Conservation (phyloP, 1,140 invertebrate genomes). For the Ips nitidus region DNA sequence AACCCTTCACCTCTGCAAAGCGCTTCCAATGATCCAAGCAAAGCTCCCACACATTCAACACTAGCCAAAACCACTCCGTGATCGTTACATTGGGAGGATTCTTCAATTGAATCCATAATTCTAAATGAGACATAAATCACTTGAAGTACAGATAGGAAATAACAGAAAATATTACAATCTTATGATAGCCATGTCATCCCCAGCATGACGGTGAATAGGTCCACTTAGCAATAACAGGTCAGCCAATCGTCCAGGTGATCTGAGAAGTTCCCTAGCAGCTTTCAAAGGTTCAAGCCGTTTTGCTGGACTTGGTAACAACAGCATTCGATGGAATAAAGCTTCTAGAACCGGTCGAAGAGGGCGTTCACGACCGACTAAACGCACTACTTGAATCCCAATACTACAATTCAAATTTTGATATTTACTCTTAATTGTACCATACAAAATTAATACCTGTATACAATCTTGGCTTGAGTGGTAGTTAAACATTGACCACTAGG, state of each 20-base stretch:
- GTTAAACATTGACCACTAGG: slow-evolving; percentile 73
- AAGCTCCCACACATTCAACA: slow-evolving; percentile 80
- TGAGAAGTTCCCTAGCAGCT: slow-evolving; percentile 74
- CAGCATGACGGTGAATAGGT: slow-evolving; percentile 73
- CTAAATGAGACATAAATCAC: slow-evolving; percentile 55
- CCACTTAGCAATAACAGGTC: slow-evolving; percentile 74
- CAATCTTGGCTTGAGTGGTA: slow-evolving; percentile 78
- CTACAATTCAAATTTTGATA: slow-evolving; percentile 55
- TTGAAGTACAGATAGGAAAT: neutral
- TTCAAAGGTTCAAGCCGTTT: slow-evolving; percentile 83
- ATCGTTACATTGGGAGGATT: slow-evolving; percentile 68
- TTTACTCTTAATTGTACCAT: slow-evolving; percentile 10
- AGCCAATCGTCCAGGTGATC: slow-evolving; percentile 70
- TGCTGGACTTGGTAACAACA: slow-evolving; percentile 80
- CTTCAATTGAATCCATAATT: slow-evolving; percentile 89
- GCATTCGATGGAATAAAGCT: slow-evolving; percentile 88
- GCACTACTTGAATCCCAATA: slow-evolving; percentile 83
- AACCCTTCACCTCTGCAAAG: slow-evolving; percentile 72
- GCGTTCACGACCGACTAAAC: slow-evolving; percentile 80
- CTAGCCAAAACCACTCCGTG: slow-evolving; percentile 75
- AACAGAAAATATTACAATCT: slow-evolving; percentile 68
- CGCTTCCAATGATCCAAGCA: slow-evolving; percentile 80
- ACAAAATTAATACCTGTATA: slow-evolving; percentile 69
- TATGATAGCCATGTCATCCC: slow-evolving; percentile 88
- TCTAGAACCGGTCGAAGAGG: slow-evolving; percentile 85